Evolutionary conservation across 2,797 vertebrate genomes (phyloP).

Genomic region (Parauchenoglanis punctatus): DNA sequence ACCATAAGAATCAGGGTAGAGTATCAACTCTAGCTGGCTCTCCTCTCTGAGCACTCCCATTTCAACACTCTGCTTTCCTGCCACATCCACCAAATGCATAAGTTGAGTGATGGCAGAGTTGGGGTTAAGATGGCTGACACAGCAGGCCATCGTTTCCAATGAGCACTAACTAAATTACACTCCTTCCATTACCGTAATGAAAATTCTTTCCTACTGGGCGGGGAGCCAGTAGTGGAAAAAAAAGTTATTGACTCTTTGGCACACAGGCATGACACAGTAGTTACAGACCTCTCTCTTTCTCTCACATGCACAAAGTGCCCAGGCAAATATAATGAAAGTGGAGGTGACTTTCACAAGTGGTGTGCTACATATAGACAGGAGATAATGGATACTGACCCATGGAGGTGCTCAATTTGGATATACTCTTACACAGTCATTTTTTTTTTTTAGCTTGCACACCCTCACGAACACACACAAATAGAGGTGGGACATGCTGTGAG

Average conservation of each 20-base stretch:
- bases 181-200: slow-evolving; percentile 77
- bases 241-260: slow-evolving; percentile 56
- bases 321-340: slow-evolving; percentile 34
- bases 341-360: slow-evolving; percentile 47
- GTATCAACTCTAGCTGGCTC: slow-evolving; percentile 36
- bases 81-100: slow-evolving; percentile 53
- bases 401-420: slow-evolving; percentile 31
- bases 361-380: slow-evolving; percentile 47
- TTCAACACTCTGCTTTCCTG: slow-evolving; percentile 38
- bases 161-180: slow-evolving; percentile 78
- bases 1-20: slow-evolving; percentile 43
- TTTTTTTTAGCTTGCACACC: slow-evolving; percentile 18
- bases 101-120: slow-evolving; percentile 54
- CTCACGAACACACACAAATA: slow-evolving; percentile 33
- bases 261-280: slow-evolving; percentile 57
- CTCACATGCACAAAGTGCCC: slow-evolving; percentile 46
- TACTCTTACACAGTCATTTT: slow-evolving; percentile 25
- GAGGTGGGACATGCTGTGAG: slow-evolving; percentile 56
- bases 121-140: slow-evolving; percentile 71
- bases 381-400: slow-evolving; percentile 46
- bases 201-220: slow-evolving; percentile 63
- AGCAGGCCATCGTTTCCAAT: slow-evolving; percentile 74
- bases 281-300: slow-evolving; percentile 35
- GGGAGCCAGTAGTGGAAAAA: slow-evolving; percentile 35
- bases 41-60: slow-evolving; percentile 40